Base-by-base conservation (phyloP, 2,113 vertebrate genomes). In the Equus przewalskii region DNA sequence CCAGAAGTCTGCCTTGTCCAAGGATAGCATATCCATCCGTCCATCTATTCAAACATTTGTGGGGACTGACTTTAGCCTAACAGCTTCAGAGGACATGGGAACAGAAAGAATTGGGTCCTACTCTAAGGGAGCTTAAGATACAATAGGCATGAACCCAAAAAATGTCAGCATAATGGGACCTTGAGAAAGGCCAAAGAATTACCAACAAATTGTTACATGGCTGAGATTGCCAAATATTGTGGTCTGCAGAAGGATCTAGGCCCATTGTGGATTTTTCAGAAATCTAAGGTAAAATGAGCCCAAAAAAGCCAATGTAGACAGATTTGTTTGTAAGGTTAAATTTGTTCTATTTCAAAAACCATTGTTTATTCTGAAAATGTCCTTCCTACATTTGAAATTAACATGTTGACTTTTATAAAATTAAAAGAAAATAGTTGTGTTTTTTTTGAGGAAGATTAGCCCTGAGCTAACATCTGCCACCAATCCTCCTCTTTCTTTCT, bases 361-460 rank as follows among this genome's bases (percentile, higher is more conserved):
- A 24, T 28, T 62, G 76, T n/a, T 96, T 76, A 76, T 69, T 72
- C 82, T 83, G 33, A 56, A 91, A 72, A 58, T 79, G 26, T 22
- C 56, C 24, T 92, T 79, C 69, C 15, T 83, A 12, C 21, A 64
- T 92, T 67, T 89, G 56, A 89, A 72, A 94, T 93, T 26, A 72
- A 58, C 24, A 49, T 58, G 41, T 14, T 88, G 51, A 79, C 9
- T 54, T 72, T 41, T 22, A 62, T 58, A 79, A 83, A 96, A 88
- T 82, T 60, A 33, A 87, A 86, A 60, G 15, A 24, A 62, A 91
- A 87, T 5, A 44, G 22, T 67, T 85, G 36, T 41, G 36, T 41
- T 41, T 41, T 41, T 41, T 41, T 41, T 41, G 36, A 41, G 36
- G 36, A 41, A 41, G 36, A 41, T 41, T 41, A 41, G 36, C 36